Base-by-base conservation (phyloP, 2,797 vertebrate species). In the Zenarchopterus dispar region DNA sequence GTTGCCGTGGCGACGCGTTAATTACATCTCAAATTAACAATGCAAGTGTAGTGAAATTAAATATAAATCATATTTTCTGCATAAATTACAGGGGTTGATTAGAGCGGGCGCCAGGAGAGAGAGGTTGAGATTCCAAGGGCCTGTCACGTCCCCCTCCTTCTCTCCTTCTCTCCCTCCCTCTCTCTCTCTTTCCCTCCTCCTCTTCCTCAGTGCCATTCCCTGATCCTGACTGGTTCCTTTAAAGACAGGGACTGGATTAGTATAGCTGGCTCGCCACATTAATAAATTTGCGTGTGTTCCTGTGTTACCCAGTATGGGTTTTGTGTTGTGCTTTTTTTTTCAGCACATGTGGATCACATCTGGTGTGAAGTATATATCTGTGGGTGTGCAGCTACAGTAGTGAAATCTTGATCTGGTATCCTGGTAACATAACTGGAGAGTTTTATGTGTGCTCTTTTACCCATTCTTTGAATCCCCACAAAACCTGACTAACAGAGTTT, bases 61-160 rank as follows among this genome's bases (percentile, higher is more conserved):
- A 99, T 99, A 99, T 99, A 98, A 99, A 99, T 99, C 97, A 99
- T 99, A 99, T 99, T 99, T 99, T 99, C 97, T 99, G 97, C 97
- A 99, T 98, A 99, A 99, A 99, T 99, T 99, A 99, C 96, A 98
- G 97, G 94, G 97, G 97, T 99, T 99, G 97, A 99, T 99, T 99
- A 99, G 97, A 96, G 95, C 95, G 93, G 95, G 97, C 95, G 96
- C 95, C 95, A 97, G 96, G 97, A 99, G 96, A 99, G 94, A 96
- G 97, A 97, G 97, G 97, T 98, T 99, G 95, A 95, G 95, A 97
- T 97, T 97, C 96, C 94, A 96, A 94, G 94, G 97, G 96, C 94
- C 97, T 96, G 94, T 95, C 95, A 96, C 92, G 93, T 93, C 93
- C 84, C 83, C 85, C 53, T n/a, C 53, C 3, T 16, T 2, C 50